Percentiles rank a stretch among this genome's conserved stretches.
Conservation (phyloP, 2,113 vertebrate species). For the Chionomys nivalis region DNA sequence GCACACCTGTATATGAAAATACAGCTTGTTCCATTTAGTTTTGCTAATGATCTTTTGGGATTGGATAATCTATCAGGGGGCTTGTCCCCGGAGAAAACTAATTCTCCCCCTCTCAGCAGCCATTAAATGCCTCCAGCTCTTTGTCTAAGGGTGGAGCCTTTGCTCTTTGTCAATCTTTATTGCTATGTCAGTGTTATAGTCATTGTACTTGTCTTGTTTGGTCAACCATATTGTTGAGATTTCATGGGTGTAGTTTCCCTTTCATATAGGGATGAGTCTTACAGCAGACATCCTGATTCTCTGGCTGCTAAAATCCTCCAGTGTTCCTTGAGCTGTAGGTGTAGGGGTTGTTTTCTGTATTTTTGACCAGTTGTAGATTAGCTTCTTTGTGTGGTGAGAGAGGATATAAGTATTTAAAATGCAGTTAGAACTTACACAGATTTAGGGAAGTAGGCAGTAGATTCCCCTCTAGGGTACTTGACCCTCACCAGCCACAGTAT, state of each 20-base stretch:
- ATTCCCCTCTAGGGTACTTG: not conserved
- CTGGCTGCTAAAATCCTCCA: not conserved
- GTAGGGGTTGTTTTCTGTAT: not conserved
- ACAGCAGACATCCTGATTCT: not conserved
- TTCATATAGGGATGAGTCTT: not conserved
- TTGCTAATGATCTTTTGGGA: not conserved
- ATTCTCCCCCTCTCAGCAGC: not conserved
- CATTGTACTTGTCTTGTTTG: not conserved
- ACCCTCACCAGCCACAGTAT: not conserved
- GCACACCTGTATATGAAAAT: not conserved
- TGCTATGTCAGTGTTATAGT: not conserved
- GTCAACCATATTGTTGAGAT: not conserved
- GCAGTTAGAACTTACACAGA: not conserved
- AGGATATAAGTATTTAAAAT: not conserved
- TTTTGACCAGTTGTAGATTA: not conserved
- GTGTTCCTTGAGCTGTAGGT: not conserved
- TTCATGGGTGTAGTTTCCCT: not conserved
- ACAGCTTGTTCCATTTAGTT: too few species aligned
- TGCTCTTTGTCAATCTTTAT: not conserved
- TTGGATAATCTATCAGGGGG: not conserved
- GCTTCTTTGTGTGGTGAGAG: not conserved
- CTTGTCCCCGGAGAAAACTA: not conserved
- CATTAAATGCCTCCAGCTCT: not conserved
- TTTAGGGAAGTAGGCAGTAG: not conserved
- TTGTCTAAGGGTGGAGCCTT: not conserved